These are phyloP conservation scores for Xerus rutilus DNA, from an alignment of 2,797 vertebrate species.

Conservation along the genomic window DNA sequence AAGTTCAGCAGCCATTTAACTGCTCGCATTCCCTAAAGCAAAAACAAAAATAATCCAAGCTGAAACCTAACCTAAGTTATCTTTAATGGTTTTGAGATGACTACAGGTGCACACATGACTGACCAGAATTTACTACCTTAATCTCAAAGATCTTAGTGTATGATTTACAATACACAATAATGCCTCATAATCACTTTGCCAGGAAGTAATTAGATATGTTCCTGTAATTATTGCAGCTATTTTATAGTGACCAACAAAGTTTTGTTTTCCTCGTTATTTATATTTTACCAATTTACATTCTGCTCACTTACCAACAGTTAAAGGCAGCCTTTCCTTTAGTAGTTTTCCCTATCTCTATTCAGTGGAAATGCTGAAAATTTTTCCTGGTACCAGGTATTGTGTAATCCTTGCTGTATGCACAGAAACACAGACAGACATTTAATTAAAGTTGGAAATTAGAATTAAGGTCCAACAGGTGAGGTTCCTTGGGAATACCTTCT, in stretches of 20 bases:
- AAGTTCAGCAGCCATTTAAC: conserved; percentile 65
- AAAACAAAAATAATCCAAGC: conserved; percentile 32
- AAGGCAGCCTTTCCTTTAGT: conserved; percentile 12
- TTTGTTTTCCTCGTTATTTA: conserved; percentile 44
- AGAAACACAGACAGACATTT: not conserved
- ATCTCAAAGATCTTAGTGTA: conserved; percentile 60
- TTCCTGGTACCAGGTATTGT: not conserved
- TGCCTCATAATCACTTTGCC: not conserved
- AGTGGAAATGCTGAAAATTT: conserved; percentile 4
- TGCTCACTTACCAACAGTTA: conserved; percentile 46
- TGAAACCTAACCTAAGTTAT: conserved; percentile 48
- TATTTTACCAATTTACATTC: conserved; percentile 53
- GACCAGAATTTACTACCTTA: conserved; percentile 45
- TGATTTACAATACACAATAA: conserved; percentile 48
- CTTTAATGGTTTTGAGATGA: conserved; percentile 65
- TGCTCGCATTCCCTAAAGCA: conserved; percentile 29
- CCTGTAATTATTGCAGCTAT: conserved; percentile 62
- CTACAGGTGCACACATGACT: not conserved
- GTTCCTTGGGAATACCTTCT: not conserved
- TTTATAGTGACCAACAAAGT: conserved; percentile 61
- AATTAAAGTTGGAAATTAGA: not conserved
- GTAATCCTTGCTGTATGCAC: not conserved
- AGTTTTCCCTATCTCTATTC: not conserved
- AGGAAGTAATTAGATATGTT: conserved; percentile 68
- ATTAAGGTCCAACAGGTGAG: not conserved